Conservation (phyloP, 2,797 vertebrate species). For the Sebastiscus tertius region DNA sequence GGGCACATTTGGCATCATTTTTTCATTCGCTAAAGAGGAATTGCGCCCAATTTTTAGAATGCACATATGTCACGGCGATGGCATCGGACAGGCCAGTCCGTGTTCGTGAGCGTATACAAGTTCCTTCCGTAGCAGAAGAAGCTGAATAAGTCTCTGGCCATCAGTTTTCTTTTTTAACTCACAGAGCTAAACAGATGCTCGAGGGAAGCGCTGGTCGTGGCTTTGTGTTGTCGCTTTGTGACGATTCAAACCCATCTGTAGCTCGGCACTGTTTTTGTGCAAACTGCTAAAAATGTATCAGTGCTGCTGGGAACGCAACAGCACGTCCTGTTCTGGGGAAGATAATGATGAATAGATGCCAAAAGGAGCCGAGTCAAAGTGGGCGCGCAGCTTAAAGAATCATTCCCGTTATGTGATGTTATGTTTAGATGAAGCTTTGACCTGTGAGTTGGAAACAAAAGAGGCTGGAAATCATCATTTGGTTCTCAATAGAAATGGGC, state of each 20-base stretch:
- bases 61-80: constrained; percentile 23
- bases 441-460: constrained; percentile 25
- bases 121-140: neutral
- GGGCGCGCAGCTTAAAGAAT: constrained; percentile 4
- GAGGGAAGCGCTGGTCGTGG: constrained; percentile 8
- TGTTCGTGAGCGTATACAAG: neutral
- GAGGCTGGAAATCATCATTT: neutral
- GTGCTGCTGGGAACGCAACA: constrained; percentile 45
- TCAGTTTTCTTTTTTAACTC: constrained; percentile 19
- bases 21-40: constrained; percentile 58
- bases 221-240: constrained; percentile 49
- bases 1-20: constrained; percentile 66
- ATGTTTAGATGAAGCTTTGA: constrained; percentile 22
- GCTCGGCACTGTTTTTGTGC: constrained; percentile 32
- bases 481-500: constrained; percentile 1
- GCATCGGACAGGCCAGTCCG: constrained; percentile 10
- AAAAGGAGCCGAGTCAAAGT: constrained; percentile 22
- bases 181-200: constrained; percentile 48
- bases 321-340: constrained; percentile 51
- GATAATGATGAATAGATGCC: constrained; percentile 41
- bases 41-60: constrained; percentile 34
- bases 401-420: constrained; percentile 9
- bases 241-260: constrained; percentile 48
- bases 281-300: constrained; percentile 57
- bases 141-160: constrained; percentile 18